Conservation (phyloP, 2,113 vertebrate genomes). For the Asarcornis scutulata region DNA sequence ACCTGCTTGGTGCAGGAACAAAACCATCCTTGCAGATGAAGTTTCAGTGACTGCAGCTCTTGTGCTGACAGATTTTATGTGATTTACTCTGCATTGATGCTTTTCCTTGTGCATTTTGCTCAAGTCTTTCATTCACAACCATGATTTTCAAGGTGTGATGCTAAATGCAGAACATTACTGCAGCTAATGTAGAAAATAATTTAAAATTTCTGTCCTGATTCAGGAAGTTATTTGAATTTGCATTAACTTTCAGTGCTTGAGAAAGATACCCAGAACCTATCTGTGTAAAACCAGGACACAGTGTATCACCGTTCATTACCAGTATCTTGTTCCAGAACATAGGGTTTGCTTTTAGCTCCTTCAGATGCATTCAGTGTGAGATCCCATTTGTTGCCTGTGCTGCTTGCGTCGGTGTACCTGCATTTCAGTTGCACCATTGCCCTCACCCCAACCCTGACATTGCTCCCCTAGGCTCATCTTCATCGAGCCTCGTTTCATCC, state of each 20-base stretch:
- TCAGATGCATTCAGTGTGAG: not conserved
- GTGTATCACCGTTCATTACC: not conserved
- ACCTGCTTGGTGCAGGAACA: fast-evolving
- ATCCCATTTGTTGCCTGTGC: no score
- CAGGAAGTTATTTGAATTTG: not conserved
- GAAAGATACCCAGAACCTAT: not conserved
- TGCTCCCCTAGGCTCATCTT: no score
- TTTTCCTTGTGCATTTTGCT: not conserved
- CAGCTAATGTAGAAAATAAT: not conserved
- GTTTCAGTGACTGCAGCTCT: not conserved
- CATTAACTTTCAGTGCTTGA: not conserved
- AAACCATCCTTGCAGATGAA: fast-evolving
- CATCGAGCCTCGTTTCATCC: no score
- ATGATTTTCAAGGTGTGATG: not conserved
- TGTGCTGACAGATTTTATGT: fast-evolving
- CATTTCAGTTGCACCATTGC: no score
- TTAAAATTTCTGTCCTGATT: not conserved
- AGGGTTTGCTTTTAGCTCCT: not conserved
- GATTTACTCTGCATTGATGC: not conserved
- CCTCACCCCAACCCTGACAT: no score
- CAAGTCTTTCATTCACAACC: fast-evolving
- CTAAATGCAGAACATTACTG: not conserved
- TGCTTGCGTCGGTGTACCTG: no score
- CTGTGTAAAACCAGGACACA: not conserved
- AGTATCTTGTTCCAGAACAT: not conserved